Evolutionary conservation across 1,140 invertebrate species (phyloP).

Genomic region (Drosophila eugracilis): DNA sequence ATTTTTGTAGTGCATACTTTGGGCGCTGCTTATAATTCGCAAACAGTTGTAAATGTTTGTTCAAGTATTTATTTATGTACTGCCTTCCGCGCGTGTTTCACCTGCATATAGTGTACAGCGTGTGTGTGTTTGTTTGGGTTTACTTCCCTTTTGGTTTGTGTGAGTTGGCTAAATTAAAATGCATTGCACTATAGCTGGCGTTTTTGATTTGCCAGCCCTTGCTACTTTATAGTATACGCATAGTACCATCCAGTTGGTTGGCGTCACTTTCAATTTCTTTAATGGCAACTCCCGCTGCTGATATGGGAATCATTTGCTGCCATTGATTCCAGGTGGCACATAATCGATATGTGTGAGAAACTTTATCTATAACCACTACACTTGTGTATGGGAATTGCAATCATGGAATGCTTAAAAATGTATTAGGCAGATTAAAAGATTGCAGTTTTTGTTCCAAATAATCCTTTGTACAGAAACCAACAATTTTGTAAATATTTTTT

Average conservation of each 20-base stretch:
- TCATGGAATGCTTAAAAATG: too few species aligned
- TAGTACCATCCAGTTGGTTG: constrained; percentile 19
- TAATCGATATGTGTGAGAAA: neutral
- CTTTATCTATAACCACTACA: neutral
- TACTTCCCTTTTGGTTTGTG: constrained; percentile 37
- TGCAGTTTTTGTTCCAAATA: too few species aligned
- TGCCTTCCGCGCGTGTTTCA: constrained; percentile 40
- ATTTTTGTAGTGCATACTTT: constrained; percentile 76
- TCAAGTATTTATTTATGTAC: constrained; percentile 83
- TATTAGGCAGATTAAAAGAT: too few species aligned
- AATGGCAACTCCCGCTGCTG: constrained; percentile 39
- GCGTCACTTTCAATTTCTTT: constrained; percentile 73
- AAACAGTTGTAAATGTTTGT: constrained; percentile 79
- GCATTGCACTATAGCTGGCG: constrained; percentile 66
- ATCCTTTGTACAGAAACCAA: too few species aligned
- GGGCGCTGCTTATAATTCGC: constrained; percentile 76
- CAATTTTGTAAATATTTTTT: too few species aligned
- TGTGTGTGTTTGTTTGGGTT: constrained; percentile 10
- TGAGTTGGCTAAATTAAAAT: constrained; percentile 73
- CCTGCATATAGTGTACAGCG: too few species aligned
- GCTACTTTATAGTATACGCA: constrained; percentile 6
- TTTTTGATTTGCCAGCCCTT: constrained; percentile 73
- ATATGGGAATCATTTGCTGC: constrained; percentile 1
- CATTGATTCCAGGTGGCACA: neutral
- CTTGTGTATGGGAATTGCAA: too few species aligned